Base-by-base conservation (phyloP, 2,797 vertebrate genomes). In the Gambusia yucatana region DNA sequence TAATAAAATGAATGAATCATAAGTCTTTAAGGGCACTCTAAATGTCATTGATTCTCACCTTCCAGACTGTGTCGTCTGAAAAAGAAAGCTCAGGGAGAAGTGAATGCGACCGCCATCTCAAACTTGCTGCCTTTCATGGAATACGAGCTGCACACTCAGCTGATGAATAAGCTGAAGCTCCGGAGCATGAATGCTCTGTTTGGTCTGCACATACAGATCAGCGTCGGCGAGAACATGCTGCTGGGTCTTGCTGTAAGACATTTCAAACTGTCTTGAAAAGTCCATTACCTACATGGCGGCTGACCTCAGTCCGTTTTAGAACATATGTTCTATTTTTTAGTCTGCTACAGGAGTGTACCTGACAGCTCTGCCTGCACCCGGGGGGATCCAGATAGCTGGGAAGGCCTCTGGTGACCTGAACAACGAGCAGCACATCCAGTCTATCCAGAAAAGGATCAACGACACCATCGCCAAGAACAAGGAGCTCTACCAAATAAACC, bases 121-220 rank as follows among this genome's bases (percentile, higher is more conserved):
- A 99, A 98, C 93, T 95, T 99, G 81, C 85, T 99, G 87, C 98
- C 98, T 1, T 99, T 99, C 88, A 98, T 99, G 97, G 98, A 99
- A 82, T 99, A 99, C 17, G 98, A 99, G 92, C 95, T 99, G 5
- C 98, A 99, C 94, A 99, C 98, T 0, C 98, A 99, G 77, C 95
- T 99, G 84, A 98, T 99, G 98, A 99, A 99, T 93, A 99, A 99
- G 71, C 95, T 99, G 67, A 99, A 99, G 85, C 94, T 99, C 77
- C 97, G 97, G 44, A 97, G 96, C 86, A 99, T 99, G 98, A 99
- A 99, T 1, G 97, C 98, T 2, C 92, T 99, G 74, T 99, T 99
- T 79, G 98, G 98, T 28, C 93, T 99, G 7, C 96, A 96, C 79
- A 98, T 99, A 88, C 97, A 99, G 94, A 99, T 99, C 93, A 97